A percentile compares a stretch with the other conserved stretches of the same genome.
phyloP scores from a whole-genome alignment of 2,113 vertebrate genomes.

The Glaucomys volans region DNA sequence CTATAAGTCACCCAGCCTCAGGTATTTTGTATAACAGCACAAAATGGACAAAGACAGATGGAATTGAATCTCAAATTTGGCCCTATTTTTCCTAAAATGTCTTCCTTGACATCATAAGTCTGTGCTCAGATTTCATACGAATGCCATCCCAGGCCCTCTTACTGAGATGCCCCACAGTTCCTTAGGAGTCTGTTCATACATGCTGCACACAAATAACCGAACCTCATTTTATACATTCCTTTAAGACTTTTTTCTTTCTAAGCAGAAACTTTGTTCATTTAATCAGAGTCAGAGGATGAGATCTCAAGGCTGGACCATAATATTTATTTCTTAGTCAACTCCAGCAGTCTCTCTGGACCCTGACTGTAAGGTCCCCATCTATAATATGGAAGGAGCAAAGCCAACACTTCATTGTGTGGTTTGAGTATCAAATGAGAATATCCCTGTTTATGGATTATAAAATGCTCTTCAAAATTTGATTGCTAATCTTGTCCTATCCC shows the following conservation, averaged over 20 bases:
- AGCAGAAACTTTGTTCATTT: not conserved
- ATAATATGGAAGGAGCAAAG: not conserved
- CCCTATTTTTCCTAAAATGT: not conserved
- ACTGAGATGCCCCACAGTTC: not conserved
- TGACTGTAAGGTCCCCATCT: no score
- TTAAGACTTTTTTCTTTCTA: not conserved
- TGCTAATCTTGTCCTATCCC: not conserved
- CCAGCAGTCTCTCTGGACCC: no score
- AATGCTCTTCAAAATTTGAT: not conserved
- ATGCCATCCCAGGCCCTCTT: not conserved
- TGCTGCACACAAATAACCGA: not conserved
- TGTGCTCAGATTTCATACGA: not conserved
- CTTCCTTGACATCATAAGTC: not conserved
- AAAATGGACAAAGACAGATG: not conserved
- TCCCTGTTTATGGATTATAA: not conserved
- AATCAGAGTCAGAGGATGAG: not conserved
- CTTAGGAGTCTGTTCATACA: not conserved
- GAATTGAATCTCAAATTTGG: not conserved
- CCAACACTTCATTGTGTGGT: not conserved
- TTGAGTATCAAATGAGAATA: not conserved
- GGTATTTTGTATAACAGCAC: not conserved
- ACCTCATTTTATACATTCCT: not conserved
- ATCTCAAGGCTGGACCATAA: rapidly evolving
- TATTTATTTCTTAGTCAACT: not conserved
- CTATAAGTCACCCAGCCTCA: not conserved